A percentile compares a stretch with the other conserved stretches of the same genome.
phyloP scores from a whole-genome alignment of 2,797 vertebrate species.

The Anguilla marmorata region DNA sequence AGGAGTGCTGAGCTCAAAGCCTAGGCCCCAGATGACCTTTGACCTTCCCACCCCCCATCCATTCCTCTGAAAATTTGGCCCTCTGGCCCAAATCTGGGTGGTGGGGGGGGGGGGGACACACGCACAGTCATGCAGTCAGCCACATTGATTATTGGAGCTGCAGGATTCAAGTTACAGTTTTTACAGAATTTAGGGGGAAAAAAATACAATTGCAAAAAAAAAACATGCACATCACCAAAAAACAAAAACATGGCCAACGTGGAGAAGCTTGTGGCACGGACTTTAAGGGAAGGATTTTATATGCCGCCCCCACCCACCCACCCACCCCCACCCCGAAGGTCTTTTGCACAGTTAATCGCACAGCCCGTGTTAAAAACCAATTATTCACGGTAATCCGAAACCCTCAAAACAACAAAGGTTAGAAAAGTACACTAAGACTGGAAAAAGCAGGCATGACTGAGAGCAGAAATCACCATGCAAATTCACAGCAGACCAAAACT shows the following conservation, averaged over 20 bases:
- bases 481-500: conserved; percentile 66
- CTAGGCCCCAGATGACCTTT: background rate
- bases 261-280: conserved; percentile 18
- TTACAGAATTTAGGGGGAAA: background rate
- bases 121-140: background rate
- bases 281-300: background rate
- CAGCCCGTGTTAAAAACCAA: background rate
- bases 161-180: background rate
- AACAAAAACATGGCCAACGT: conserved; percentile 14
- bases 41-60: background rate
- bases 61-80: background rate
- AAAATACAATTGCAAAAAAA: background rate
- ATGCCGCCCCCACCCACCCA: no score
- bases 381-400: background rate
- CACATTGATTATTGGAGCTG: background rate
- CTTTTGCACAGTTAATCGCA: background rate
- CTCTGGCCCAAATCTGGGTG: background rate
- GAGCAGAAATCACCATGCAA: conserved; percentile 72
- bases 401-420: conserved; percentile 13
- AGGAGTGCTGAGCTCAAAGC: conserved; percentile 36
- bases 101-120: background rate
- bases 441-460: conserved; percentile 54
- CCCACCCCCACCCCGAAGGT: background rate
- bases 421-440: conserved; percentile 50
- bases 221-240: conserved; percentile 30